Base-by-base conservation (phyloP, 2,888 invertebrate species). In the Cheiracanthium punctorium region DNA sequence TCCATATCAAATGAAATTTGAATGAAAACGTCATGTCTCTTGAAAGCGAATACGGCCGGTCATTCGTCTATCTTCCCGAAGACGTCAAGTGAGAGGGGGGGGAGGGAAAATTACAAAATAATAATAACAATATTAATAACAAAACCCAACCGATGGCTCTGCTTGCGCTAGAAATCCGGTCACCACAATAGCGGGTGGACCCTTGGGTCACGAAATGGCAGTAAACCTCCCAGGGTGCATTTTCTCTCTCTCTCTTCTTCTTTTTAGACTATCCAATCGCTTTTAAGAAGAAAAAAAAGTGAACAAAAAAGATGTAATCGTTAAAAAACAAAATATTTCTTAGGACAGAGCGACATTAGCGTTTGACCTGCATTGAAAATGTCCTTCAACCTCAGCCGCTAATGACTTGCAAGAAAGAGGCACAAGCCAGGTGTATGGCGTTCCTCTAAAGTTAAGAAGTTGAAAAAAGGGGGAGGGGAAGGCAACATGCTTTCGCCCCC, bases 131-230 rank as follows among this genome's bases (percentile, higher is more conserved):
- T 41, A 4, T 52, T 30, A 30, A 67, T 73, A 67, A 81, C 73
- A 74, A 69, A 73, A 65, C 12, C n/a, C 12, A 41, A 43, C 43
- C 43, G 67, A 73, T 52, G 73, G 41, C 33, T 67, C 69, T 82
- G 71, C 72, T 77, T 41, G 43, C n/a, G 28, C 32, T 69, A 33
- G 17, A 30, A 73, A 79, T 73, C 70, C 52, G 70, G 74, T 58
- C 58, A 80, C 48, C 52, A 86, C 86, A 86, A 86, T 86, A 86
- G 86, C 80, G 86, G 86, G 86, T 74, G 86, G 80, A 80, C 80
- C 86, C 30, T 14, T 28, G 48, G 75, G 75, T 86, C 86, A 86
- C 86, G 80, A 48, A 71, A 80, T 80, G 41, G 86, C 86, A 33
- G 69, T 80, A 85, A 85, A 86, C 86, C 86, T 86, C 80, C 86